Conservation (phyloP, 2,113 vertebrate genomes). For the Phrynocephalus versicolor region DNA sequence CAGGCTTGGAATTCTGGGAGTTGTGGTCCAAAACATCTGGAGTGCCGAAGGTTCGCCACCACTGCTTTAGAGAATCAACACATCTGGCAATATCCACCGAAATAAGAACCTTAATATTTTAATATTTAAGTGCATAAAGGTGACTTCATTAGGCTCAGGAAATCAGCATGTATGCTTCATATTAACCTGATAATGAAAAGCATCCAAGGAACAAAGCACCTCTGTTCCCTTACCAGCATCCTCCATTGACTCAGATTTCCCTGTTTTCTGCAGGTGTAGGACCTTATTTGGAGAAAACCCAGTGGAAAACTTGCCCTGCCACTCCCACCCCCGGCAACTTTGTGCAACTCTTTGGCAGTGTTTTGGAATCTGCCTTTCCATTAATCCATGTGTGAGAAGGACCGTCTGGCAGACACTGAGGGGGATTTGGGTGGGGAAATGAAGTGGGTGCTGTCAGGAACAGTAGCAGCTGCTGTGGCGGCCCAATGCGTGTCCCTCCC, state of each 20-base stretch:
- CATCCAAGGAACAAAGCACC: not conserved
- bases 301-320: not conserved
- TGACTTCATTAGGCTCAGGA: not conserved
- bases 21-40: too few relatives aligned
- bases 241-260: not conserved
- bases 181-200: not conserved
- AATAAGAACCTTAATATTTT: not conserved
- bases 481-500: constrained; percentile 38
- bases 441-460: constrained; percentile 27
- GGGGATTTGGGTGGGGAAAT: not conserved
- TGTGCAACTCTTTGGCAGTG: not conserved
- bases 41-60: too few relatives aligned
- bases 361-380: not conserved
- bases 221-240: not conserved
- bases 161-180: not conserved
- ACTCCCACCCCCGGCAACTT: too few relatives aligned
- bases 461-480: not conserved
- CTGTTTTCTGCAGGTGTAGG: not conserved
- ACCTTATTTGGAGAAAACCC: not conserved
- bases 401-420: constrained; percentile 22
- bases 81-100: not conserved
- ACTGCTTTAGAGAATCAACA: not conserved
- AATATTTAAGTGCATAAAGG: not conserved
- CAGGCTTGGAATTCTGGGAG: too few relatives aligned
- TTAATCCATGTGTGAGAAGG: constrained; percentile 13